These are phyloP conservation scores for Elmis aenea DNA, from an alignment of 2,888 invertebrate species.

Conservation along the genomic window DNA sequence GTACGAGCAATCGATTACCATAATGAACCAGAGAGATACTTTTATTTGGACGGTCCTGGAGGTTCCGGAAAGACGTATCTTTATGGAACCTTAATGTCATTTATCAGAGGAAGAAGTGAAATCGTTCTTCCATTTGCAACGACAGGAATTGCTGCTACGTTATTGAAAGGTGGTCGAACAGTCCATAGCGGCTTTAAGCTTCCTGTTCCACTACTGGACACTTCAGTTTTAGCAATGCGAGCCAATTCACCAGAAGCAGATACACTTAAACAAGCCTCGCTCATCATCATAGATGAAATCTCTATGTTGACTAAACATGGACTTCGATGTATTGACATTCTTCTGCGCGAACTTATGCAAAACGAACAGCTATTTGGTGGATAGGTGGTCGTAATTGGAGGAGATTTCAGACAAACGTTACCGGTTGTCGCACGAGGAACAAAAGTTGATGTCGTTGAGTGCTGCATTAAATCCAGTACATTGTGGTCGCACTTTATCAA, in stretches of 20 bases:
- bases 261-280: conserved; percentile 5
- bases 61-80: conserved; percentile 44
- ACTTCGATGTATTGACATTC: conserved; percentile 10
- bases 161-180: conserved; percentile 37
- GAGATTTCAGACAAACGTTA: conserved; percentile 23
- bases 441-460: not conserved
- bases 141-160: conserved; percentile 36
- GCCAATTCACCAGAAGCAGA: conserved; percentile 4
- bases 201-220: conserved; percentile 19
- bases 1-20: conserved; percentile 2
- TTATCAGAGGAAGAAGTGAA: conserved; percentile 14
- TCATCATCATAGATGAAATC: conserved; percentile 20
- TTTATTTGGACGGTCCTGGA: conserved; percentile 35
- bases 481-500: not conserved
- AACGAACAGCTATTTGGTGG: conserved; percentile 8
- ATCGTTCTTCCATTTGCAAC: conserved; percentile 27
- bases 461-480: not conserved
- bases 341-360: conserved; percentile 10
- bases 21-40: not conserved
- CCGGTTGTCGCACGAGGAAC: conserved; percentile 16
- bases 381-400: conserved; percentile 20
- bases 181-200: conserved; percentile 36
- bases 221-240: conserved; percentile 8
- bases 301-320: conserved; percentile 16
- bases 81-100: conserved; percentile 26